Base-by-base conservation (phyloP, 2,113 vertebrate species). In the Mustela lutreola region DNA sequence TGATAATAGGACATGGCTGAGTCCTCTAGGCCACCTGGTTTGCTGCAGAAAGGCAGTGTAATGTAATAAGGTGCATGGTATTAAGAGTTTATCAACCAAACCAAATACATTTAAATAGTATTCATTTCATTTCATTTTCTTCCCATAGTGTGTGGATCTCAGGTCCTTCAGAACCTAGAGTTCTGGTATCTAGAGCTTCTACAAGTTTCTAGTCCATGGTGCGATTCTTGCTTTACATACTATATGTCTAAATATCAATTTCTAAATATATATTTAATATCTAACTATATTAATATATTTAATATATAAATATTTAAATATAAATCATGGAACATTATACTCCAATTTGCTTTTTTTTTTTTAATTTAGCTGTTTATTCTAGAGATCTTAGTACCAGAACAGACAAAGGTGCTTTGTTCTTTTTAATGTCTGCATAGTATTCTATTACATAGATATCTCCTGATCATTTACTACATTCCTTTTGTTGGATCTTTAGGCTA, bases 41-140 rank as follows among this genome's bases (percentile, higher is more conserved):
- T 94, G 31, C 78, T 92, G 10, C 12, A n/a, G 50, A 78, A 11
- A 39, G 45, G 5, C 53, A 76, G 21, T 11, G 7, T 50, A 28
- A 84, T 45, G 14, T 45, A 28, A 28, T 14, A 90, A 50, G 31
- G 11, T 42, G 18, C 3, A 22, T 28, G 9, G 7, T 50, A 18
- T 24, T 70, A 67, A 78, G 4, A 75, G 39, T 73, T 71, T 70
- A 71, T 82, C 58, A 79, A 36, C n/a, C n/a, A 88, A 83, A 45
- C 26, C 2, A 26, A 91, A 92, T 33, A 45, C 2, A 39, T 70
- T 84, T 81, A 60, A 53, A 81, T 39, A 36, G 12, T 11, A n/a
- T 8, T 36, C 39, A 70, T 95, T 89, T 36, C 58, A 62, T 95
- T 91, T 89, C 53, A 85, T 73, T 60, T 84, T 85, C 60, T 89